Conservation (phyloP, 2,113 vertebrate species). For the Ranitomeya imitator region DNA sequence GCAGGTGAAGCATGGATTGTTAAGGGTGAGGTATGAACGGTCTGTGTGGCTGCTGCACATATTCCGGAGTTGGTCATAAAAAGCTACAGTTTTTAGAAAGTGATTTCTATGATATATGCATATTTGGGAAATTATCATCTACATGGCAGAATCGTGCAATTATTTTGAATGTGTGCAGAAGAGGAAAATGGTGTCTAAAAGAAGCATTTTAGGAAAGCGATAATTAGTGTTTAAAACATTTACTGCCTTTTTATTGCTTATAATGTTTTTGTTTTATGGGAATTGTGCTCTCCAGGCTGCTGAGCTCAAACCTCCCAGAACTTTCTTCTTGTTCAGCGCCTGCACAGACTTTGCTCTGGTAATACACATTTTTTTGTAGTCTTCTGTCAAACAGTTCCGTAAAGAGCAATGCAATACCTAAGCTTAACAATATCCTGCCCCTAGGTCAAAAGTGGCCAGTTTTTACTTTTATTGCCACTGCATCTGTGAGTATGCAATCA, state of each 20-base stretch:
- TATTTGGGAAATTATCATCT: constrained; percentile 44
- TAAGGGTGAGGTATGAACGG: constrained; percentile 49
- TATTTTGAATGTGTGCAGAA: constrained; percentile 19
- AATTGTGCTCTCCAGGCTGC: not conserved
- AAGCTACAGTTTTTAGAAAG: constrained; percentile 23
- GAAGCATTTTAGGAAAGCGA: constrained; percentile 16
- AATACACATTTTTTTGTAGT: not conserved
- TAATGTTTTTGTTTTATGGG: not conserved
- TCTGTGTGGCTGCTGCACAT: constrained; percentile 40
- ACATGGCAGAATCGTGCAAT: not conserved
- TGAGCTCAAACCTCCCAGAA: not conserved
- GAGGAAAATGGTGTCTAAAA: constrained; percentile 6
- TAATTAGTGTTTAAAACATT: constrained; percentile 41
- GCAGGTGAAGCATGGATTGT: constrained; percentile 50
- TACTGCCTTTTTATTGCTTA: not conserved
- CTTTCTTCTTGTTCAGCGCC: not conserved
- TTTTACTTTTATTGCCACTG: too few species aligned
- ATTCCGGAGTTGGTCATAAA: constrained; percentile 22
- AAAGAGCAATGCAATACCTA: too few species aligned
- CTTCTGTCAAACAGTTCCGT: not conserved
- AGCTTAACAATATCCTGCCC: too few species aligned
- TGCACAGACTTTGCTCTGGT: not conserved
- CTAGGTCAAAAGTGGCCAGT: too few species aligned
- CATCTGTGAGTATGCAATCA: too few species aligned
- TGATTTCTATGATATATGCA: not conserved